These are phyloP conservation scores for Cebus imitator DNA, from an alignment of 2,113 vertebrate species.

Conservation along the genomic window DNA sequence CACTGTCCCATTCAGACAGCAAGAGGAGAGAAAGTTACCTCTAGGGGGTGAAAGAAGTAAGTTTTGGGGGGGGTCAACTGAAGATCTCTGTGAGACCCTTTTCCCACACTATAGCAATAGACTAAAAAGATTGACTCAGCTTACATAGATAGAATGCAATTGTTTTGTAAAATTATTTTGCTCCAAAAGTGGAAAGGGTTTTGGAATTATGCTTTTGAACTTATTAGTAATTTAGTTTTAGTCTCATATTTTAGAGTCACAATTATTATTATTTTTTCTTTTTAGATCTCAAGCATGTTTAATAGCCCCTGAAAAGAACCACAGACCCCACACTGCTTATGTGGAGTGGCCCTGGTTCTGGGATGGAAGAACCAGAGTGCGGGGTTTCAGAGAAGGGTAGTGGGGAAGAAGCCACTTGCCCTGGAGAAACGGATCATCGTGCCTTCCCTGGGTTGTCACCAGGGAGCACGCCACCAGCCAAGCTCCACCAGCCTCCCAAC, in stretches of 20 bases:
- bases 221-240: neutral
- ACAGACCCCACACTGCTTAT: fast-evolving
- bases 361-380: neutral
- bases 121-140: neutral
- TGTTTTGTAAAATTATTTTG: neutral
- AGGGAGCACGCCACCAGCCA: neutral
- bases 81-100: neutral
- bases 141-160: neutral
- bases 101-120: neutral
- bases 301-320: neutral
- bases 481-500: neutral
- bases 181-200: neutral
- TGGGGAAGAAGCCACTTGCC: neutral
- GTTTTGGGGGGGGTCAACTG: neutral
- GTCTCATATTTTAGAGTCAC: neutral
- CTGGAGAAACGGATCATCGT: neutral
- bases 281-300: neutral
- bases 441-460: neutral
- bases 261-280: neutral
- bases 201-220: conserved; percentile 14
- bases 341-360: neutral
- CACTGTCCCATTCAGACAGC: neutral
- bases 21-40: neutral
- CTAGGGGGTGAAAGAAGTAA: neutral
- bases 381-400: neutral